Evolutionary conservation across 1,140 invertebrate genomes (phyloP).

Genomic region (Leptinotarsa lineolata): DNA sequence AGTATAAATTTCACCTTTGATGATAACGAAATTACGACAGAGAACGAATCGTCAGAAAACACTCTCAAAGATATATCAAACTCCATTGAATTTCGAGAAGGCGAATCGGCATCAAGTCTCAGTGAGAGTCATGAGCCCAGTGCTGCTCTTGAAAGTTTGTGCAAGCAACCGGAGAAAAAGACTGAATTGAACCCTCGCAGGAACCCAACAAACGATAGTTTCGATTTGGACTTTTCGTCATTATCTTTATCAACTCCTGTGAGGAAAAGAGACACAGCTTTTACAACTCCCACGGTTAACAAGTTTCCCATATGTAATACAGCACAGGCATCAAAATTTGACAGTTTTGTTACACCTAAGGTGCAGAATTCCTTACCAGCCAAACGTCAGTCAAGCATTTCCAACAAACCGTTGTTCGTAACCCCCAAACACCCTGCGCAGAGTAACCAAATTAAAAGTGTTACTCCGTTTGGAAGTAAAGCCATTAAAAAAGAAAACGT

Average conservation of each 20-base stretch:
- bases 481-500: background rate
- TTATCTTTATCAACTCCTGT: slow-evolving; percentile 32
- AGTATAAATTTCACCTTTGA: background rate
- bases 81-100: background rate
- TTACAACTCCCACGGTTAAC: background rate
- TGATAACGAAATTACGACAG: background rate
- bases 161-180: background rate
- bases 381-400: slow-evolving; percentile 1
- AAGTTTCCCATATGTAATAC: background rate
- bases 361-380: slow-evolving; percentile 32
- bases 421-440: background rate
- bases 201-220: slow-evolving; percentile 32
- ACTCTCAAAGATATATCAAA: slow-evolving; percentile 19
- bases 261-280: slow-evolving; percentile 20
- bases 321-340: background rate
- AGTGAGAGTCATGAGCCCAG: slow-evolving; percentile 10
- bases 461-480: slow-evolving; percentile 13
- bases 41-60: slow-evolving; percentile 19
- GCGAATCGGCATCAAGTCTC: background rate
- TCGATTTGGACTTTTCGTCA: slow-evolving; percentile 37
- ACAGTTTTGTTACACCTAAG: slow-evolving; percentile 33
- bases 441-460: slow-evolving; percentile 14
- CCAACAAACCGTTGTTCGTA: background rate
- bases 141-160: background rate
- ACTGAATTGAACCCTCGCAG: background rate